phyloP scores from a whole-genome alignment of 2,113 vertebrate species.

The Chlamydotis undulata region DNA sequence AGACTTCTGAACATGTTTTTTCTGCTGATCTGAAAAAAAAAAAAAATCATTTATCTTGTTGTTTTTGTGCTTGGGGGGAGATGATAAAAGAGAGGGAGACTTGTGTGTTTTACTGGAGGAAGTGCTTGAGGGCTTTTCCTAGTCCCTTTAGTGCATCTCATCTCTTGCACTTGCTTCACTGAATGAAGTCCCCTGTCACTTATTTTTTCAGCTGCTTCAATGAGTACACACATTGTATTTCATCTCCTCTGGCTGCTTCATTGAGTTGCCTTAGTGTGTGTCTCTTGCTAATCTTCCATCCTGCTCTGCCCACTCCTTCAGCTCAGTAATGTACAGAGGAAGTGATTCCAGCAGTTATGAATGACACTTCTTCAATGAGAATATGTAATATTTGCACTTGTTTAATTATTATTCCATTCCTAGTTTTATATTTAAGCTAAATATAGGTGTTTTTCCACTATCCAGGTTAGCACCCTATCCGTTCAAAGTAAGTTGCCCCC shows the following conservation, averaged over 20 bases:
- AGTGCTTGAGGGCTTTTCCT: conserved; percentile 22
- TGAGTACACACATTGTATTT: conserved; percentile 27
- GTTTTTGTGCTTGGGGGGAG: not conserved
- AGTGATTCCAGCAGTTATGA: conserved; percentile 23
- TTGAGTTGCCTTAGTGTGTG: conserved; percentile 2
- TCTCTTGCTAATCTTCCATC: conserved; percentile 49
- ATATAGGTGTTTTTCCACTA: not conserved
- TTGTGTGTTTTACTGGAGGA: not conserved
- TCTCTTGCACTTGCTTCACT: conserved; percentile 18
- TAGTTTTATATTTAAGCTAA: not conserved
- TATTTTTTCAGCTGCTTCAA: conserved; percentile 37
- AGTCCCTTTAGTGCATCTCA: not conserved
- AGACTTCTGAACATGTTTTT: not conserved
- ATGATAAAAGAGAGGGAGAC: not conserved
- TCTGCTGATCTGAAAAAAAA: not conserved
- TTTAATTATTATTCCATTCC: not conserved
- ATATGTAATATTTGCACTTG: conserved; percentile 4
- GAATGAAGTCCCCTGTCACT: conserved; percentile 24
- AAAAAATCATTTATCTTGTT: not conserved
- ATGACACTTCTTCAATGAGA: conserved; percentile 35
- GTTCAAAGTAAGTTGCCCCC: not conserved
- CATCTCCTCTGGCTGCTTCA: conserved; percentile 51
- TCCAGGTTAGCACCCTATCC: not conserved
- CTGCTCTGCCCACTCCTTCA: conserved; percentile 55
- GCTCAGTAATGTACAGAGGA: conserved; percentile 2